A percentile compares a stretch with the other conserved stretches of the same genome.
These are phyloP conservation scores for Elaphurus davidianus DNA, from an alignment of 2,113 vertebrate genomes.

Conservation along the genomic window DNA sequence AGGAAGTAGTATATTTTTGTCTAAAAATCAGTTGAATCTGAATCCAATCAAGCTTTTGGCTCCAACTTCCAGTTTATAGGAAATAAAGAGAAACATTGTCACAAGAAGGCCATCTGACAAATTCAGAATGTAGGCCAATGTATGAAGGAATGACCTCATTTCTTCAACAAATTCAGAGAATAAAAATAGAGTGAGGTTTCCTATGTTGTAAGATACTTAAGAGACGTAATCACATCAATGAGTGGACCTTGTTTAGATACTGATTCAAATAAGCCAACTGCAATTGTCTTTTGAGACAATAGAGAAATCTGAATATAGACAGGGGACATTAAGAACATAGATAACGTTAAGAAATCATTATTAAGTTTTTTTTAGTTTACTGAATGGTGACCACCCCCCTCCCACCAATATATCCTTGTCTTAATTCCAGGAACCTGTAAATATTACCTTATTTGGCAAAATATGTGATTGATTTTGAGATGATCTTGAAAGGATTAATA, in stretches of 20 bases:
- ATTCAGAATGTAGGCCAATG: constrained; percentile 2
- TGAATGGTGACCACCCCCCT: neutral
- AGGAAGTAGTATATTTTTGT: constrained; percentile 17
- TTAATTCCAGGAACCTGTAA: neutral
- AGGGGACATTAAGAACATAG: neutral
- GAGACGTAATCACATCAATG: neutral
- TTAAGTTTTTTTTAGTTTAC: neutral
- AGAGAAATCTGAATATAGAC: neutral
- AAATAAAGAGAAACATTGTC: neutral
- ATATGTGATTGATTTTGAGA: neutral
- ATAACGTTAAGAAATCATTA: neutral
- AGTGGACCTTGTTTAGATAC: neutral
- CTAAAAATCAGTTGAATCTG: neutral
- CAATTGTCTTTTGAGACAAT: constrained; percentile 11
- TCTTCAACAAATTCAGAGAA: neutral
- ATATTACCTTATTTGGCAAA: neutral
- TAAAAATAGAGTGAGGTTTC: neutral
- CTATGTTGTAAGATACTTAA: neutral
- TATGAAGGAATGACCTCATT: neutral
- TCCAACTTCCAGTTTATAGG: neutral
- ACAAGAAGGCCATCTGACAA: neutral
- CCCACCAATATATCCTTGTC: neutral
- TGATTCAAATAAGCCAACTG: neutral
- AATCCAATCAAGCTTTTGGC: constrained; percentile 7
- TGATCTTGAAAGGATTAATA: neutral